Conservation (phyloP, 1,140 invertebrate genomes). For the Lycorma delicatula region DNA sequence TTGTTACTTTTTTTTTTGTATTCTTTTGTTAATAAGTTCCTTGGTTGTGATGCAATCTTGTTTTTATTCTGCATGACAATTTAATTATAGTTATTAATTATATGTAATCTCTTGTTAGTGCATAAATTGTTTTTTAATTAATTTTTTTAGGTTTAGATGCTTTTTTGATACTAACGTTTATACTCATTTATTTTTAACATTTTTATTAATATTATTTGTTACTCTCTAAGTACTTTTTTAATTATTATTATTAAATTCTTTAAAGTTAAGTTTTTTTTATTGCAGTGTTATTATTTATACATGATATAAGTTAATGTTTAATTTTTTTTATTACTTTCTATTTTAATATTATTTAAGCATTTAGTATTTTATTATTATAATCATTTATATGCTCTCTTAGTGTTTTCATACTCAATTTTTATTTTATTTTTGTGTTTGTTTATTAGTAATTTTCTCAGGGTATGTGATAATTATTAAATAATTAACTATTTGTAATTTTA, state of each 20-base stretch:
- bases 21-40: background rate
- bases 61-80: background rate
- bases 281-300: slow-evolving; percentile 3
- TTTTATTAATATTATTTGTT: background rate
- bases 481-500: too few species aligned
- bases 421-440: too few species aligned
- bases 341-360: too few species aligned
- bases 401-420: too few species aligned
- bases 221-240: too few species aligned
- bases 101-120: background rate
- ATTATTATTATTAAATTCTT: too few species aligned
- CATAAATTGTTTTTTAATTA: background rate
- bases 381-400: too few species aligned
- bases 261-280: background rate
- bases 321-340: too few species aligned
- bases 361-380: too few species aligned
- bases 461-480: too few species aligned
- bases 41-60: slow-evolving; percentile 1
- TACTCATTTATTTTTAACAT: background rate
- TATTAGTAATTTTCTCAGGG: too few species aligned
- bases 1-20: too few species aligned
- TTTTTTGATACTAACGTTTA: slow-evolving; percentile 6
- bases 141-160: background rate
- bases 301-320: background rate
- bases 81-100: background rate